These are phyloP conservation scores for Aurelia aurita DNA, from an alignment of 30 jellyfish, hydroid and myxozoan genomes.

Conservation along the genomic window DNA sequence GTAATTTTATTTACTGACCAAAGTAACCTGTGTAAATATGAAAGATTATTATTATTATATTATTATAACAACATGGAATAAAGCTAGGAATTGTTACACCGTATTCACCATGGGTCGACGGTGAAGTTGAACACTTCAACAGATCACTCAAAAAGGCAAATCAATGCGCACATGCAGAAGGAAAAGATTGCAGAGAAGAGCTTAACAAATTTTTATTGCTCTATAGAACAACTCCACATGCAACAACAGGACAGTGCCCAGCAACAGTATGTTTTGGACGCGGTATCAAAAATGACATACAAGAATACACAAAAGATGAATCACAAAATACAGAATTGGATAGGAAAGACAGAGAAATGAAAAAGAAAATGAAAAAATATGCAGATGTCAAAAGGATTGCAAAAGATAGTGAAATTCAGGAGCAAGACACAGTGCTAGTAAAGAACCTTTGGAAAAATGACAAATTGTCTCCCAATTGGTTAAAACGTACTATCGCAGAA, in stretches of 20 bases:
- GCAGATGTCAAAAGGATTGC: conserved; percentile 19
- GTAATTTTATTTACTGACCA: too few species aligned
- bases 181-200: conserved; percentile 32
- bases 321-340: conserved; percentile 41
- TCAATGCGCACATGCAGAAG: conserved; percentile 62
- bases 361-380: conserved; percentile 27
- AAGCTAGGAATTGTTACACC: conserved; percentile 7
- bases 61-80: too few species aligned
- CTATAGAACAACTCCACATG: conserved; percentile 30
- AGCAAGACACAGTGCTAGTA: conserved; percentile 39
- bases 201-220: conserved; percentile 32
- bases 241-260: conserved; percentile 42
- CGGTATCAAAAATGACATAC: conserved; percentile 16
- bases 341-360: conserved; percentile 30
- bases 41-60: too few species aligned
- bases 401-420: conserved; percentile 28
- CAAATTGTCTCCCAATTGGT: conserved; percentile 40
- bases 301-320: conserved; percentile 13
- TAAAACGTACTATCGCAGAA: too few species aligned
- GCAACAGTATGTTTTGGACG: conserved; percentile 46
- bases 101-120: conserved; percentile 43
- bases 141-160: conserved; percentile 57
- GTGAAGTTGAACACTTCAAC: conserved; percentile 57
- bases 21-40: too few species aligned
- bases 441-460: conserved; percentile 45